Percentiles rank a stretch among this genome's conserved stretches.
Conservation (phyloP, 2,888 invertebrate species). For the Leptopilina syphax region DNA sequence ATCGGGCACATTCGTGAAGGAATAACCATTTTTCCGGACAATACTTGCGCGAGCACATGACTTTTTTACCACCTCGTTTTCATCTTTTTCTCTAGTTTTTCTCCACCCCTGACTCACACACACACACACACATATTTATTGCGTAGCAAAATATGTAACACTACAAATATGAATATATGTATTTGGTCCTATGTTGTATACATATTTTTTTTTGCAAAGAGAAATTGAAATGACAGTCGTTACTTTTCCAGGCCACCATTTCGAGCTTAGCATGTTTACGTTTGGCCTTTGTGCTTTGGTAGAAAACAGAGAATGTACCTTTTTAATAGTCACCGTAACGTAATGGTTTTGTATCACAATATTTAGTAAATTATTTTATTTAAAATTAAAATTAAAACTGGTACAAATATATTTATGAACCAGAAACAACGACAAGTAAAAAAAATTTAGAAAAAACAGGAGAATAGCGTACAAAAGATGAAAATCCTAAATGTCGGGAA, state of each 20-base stretch:
- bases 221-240: constrained; percentile 25
- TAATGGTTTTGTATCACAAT: not conserved
- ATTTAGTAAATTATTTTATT: too few species aligned
- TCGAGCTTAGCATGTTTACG: constrained; percentile 36
- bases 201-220: not conserved
- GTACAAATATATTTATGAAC: too few species aligned
- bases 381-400: too few species aligned
- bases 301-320: constrained; percentile 1
- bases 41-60: constrained; percentile 60
- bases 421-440: too few species aligned
- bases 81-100: constrained; percentile 39
- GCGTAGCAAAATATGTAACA: not conserved
- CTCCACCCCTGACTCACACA: not conserved
- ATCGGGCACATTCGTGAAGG: constrained; percentile 69
- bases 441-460: not conserved
- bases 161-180: constrained; percentile 8
- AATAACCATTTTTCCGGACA: constrained; percentile 71
- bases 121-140: not conserved
- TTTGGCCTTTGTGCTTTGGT: constrained; percentile 20
- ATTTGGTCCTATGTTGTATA: constrained; percentile 2
- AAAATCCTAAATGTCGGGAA: not conserved
- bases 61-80: constrained; percentile 37
- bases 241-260: constrained; percentile 1
- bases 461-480: not conserved
- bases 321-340: not conserved